Evolutionary conservation across 2,797 vertebrate genomes (phyloP), one percentile per base, ranked within the genome.

Genomic region (Xenopus petersii): DNA sequence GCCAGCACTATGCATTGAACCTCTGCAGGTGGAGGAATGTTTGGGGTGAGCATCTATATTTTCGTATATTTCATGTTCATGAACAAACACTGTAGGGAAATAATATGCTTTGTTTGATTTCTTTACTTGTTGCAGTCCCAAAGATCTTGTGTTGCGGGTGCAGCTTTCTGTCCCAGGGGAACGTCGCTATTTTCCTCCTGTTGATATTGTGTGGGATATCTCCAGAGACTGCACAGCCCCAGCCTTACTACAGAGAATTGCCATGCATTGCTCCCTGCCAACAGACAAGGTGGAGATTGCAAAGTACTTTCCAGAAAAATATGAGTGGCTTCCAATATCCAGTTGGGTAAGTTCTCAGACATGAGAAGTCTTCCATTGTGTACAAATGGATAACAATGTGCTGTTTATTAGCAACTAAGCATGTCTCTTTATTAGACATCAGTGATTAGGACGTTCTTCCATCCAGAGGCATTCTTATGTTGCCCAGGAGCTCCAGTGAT

Each of bases 301-400:
- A 88, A 99, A 97, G 84, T 91, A 96, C 83, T 93, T 93, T 65
- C 90, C 93, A 2, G 94, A 95, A 42, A 95, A 91, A 86, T 93
- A 93, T 83, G 88, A 88, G 71, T 99, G 97, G 97, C 93, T 96
- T 66, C 91, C 92, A 36, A 88, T 96, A 79, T 91, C 93, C 17
- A 94, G 87, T 86, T 96, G 91, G 96, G 97, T 98, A 87, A 91
- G 26, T 30, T 30, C 26, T 30, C 4, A 30, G 80, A 71, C 24
- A 13, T 51, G 15, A 46, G 33, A 42, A 6, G 8, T 1, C 63
- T 56, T 16, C 2, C 2, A 5, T 56, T 17, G 15, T 17, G 16
- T 17, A 56, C 54, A 56, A 56, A 56, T 1, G 54, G 3, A 56
- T 51, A 42, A 42, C 36, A 42, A 42, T 42, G 8, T 42, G 5